Evolutionary conservation across 1,140 invertebrate species (phyloP).

Genomic region (Stegodyphus mimosarum): DNA sequence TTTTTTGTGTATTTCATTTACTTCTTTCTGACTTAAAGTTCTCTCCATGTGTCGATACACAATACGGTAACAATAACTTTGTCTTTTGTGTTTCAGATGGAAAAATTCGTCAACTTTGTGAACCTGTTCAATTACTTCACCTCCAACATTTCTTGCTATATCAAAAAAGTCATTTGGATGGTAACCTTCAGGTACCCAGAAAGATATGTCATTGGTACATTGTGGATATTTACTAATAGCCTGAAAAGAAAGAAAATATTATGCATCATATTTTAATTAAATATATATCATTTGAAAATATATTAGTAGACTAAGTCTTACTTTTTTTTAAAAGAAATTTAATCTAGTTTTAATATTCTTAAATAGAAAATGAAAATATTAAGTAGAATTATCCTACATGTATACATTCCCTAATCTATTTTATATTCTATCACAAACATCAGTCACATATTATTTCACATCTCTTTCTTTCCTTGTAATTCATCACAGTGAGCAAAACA

Average conservation of each 20-base stretch:
- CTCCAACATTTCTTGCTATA: slow-evolving; percentile 85
- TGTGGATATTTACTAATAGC: slow-evolving; percentile 89
- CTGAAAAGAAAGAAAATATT: slow-evolving; percentile 62
- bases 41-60: slow-evolving; percentile 93
- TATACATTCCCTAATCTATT: no score
- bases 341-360: no score
- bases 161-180: slow-evolving; percentile 94
- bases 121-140: slow-evolving; percentile 93
- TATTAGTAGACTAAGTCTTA: no score
- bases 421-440: no score
- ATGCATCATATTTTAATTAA: no score
- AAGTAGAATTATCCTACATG: no score
- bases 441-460: no score
- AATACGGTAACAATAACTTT: slow-evolving; percentile 92
- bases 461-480: no score
- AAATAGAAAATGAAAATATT: no score
- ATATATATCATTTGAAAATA: no score
- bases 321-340: no score
- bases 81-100: slow-evolving; percentile 84
- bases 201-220: slow-evolving; percentile 94
- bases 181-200: slow-evolving; percentile 89
- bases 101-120: slow-evolving; percentile 86
- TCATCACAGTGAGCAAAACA: no score
- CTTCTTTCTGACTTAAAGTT: slow-evolving; percentile 87
- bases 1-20: slow-evolving; percentile 83